Conservation (phyloP, 2,113 vertebrate genomes). For the Hylia prasina region DNA sequence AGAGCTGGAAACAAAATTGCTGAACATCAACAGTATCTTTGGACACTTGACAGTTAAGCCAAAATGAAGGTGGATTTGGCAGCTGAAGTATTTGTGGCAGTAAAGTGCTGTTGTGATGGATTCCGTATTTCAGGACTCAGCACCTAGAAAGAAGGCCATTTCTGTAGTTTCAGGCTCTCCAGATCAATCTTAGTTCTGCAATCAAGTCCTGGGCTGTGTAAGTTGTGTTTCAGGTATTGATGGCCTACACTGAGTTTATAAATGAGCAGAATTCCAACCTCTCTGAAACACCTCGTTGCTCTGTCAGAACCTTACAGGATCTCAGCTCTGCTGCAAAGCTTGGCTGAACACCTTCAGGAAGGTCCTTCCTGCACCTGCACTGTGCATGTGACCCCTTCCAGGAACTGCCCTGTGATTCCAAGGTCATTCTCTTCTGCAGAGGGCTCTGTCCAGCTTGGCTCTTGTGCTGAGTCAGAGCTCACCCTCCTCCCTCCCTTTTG, state of each 20-base stretch:
- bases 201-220: neutral
- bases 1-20: neutral
- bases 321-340: neutral
- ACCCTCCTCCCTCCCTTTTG: neutral
- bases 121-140: neutral
- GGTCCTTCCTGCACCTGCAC: neutral
- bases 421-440: neutral
- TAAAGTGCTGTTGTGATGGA: neutral
- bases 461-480: neutral
- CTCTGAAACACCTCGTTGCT: rapidly evolving
- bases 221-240: neutral
- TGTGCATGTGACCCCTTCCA: neutral
- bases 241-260: neutral
- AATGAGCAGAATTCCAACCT: neutral
- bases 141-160: neutral
- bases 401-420: neutral
- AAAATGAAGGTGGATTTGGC: neutral
- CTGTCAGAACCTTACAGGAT: neutral
- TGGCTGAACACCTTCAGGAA: neutral
- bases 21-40: neutral
- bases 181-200: neutral
- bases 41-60: neutral
- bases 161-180: neutral
- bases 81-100: neutral
- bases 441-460: neutral